Evolutionary conservation across 2,113 vertebrate species (phyloP), one percentile per base, ranked within the genome.

Genomic region (Pyrgilauda ruficollis): DNA sequence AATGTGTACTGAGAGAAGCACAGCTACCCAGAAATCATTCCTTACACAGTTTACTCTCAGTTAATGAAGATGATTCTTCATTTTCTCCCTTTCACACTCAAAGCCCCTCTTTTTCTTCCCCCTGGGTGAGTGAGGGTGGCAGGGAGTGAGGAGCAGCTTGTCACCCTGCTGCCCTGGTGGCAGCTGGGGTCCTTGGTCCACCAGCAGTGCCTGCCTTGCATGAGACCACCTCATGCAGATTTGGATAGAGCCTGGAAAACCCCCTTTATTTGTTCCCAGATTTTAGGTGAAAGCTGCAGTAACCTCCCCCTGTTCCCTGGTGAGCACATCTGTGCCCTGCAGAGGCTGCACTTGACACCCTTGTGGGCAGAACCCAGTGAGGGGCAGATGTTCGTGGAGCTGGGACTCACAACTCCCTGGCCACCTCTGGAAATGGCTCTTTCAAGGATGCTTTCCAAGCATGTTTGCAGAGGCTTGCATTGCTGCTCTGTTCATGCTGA

Each of bases 391-490:
- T 24, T 73, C 7, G 1, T n/a, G 52, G 49, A 69, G 44, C 44
- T 91, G 92, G 58, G 87, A 27, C 59, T 44, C 82, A 53, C 41
- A 80, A 0, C 46, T 91, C 70, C 24, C 74, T 28, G 35, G n/a
- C 61, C 44, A 11, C 46, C 49, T 56, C 85, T 92, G 85, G 58
- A 49, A 73, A 66, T 0, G 24, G 63, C 46, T 64, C 63, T 82
- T 93, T 87, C 93, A 94, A 96, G 87, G 87, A 27, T 66, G 0
- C 69, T 79, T 91, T 61, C 24, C 44, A 79, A 61, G 62, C 67
- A 9, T 61, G 78, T 90, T 93, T 94, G 90, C 49, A 72, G 67
- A 91, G 50, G 63, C 50, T 87, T 87, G 87, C 87, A 46, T 87
- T 78, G 77, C 89, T 79, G 1, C 6, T 7, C 59, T 50, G 58